Base-by-base conservation (phyloP, 2,113 vertebrate species). In the Austrofundulus limnaeus region DNA sequence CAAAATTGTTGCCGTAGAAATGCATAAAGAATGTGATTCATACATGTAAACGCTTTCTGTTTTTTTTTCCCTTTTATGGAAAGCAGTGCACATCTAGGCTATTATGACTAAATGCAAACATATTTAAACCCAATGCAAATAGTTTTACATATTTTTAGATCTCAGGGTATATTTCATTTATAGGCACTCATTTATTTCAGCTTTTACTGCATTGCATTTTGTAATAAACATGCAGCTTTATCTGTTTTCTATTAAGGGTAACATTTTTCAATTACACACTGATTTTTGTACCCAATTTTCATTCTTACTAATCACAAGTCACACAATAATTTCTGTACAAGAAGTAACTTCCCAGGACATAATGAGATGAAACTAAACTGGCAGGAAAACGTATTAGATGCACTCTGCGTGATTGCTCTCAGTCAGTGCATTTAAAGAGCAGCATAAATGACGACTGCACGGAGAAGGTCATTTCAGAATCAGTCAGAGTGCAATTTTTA, bases 331-430 rank as follows among this genome's bases (percentile, higher is more conserved):
- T 72, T 72, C 60, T 50, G 57, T 42, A 42, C 15, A 31, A 42
- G 47, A 63, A 78, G 73, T 61, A 73, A 20, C 56, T 42, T 52
- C 56, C 11, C 41, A 54, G 14, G 59, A 62, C 47, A 78, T 67
- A 62, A 70, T 15, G 23, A 63, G 65, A 79, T 72, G 51, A 82
- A 81, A 79, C 67, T 59, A 38, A 60, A 47, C 41, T 24, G 46
- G 57, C 21, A 46, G 67, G 64, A 77, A 73, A 76, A 83, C 53
- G 53, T 76, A 85, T 78, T 69, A 66, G 63, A 72, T 82, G 71
- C 48, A 46, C 66, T 72, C 57, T 69, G 73, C 78, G 48, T 50
- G 79, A 60, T 47, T 65, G 77, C 67, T 21, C 55, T 53, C 58
- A 50, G 69, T 63, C 62, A 4, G 45, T 31, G 62, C 73, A 79